Evolutionary conservation across 2,113 vertebrate genomes (phyloP).

Genomic region (Lota lota): DNA sequence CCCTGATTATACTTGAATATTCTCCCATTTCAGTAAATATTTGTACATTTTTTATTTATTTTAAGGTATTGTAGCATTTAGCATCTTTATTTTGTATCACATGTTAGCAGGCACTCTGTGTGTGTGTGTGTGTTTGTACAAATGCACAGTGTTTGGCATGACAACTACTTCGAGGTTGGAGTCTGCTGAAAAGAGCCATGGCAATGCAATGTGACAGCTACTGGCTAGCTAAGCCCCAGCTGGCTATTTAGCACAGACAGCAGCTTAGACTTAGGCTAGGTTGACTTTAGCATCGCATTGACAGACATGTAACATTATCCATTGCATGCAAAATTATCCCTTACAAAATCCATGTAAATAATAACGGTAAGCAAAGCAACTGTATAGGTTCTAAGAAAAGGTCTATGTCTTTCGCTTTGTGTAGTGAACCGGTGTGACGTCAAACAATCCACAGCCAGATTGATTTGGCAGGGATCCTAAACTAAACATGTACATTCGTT

Average conservation of each 20-base stretch:
- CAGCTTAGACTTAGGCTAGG: constrained; percentile 13
- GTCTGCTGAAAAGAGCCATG: constrained; percentile 22
- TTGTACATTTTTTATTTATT: too few relatives aligned
- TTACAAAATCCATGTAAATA: too few relatives aligned
- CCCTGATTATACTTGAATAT: too few relatives aligned
- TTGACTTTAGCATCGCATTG: constrained; percentile 18
- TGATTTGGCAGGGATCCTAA: neutral
- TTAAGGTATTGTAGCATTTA: too few relatives aligned
- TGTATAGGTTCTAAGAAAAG: too few relatives aligned
- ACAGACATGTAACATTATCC: constrained; percentile 12
- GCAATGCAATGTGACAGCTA: constrained; percentile 25
- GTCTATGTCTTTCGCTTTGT: too few relatives aligned
- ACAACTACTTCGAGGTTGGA: neutral
- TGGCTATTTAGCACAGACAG: constrained; percentile 2
- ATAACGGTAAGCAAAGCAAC: too few relatives aligned
- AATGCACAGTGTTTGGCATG: neutral
- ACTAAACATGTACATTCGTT: neutral
- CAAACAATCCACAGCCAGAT: neutral
- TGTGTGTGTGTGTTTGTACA: neutral
- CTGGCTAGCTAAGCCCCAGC: constrained; percentile 23
- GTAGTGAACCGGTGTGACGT: neutral
- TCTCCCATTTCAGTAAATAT: too few relatives aligned
- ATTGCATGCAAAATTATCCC: neutral
- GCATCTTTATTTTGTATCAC: too few relatives aligned
- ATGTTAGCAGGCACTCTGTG: too few relatives aligned